Percentiles rank a stretch among this genome's conserved stretches.
Evolutionary conservation across 2,797 vertebrate genomes (phyloP).

Genomic region (Myripristis jacobus): DNA sequence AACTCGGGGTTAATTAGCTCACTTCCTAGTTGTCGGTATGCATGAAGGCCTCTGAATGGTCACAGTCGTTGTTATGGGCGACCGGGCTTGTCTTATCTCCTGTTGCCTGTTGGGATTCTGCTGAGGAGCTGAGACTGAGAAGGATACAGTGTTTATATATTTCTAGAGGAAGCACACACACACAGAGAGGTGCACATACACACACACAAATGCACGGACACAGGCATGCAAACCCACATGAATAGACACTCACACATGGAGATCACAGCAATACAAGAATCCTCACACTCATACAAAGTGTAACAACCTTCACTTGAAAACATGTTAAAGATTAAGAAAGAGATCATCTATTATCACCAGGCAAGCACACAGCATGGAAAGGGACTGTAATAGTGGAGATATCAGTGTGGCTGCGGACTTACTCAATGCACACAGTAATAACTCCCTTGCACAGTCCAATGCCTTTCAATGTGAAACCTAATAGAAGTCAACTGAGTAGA

Average conservation of each 20-base stretch:
- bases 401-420: no score
- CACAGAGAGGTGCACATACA: neutral
- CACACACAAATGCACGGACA: neutral
- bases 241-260: conserved; percentile 6
- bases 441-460: neutral
- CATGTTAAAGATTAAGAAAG: conserved; percentile 12
- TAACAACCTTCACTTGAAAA: conserved; percentile 28
- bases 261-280: neutral
- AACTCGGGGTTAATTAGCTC: conserved; percentile 82
- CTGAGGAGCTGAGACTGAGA: conserved; percentile 61
- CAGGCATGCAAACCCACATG: neutral
- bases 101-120: conserved; percentile 64
- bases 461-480: neutral
- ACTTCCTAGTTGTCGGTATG: conserved; percentile 75
- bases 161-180: conserved; percentile 41
- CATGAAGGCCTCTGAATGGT: conserved; percentile 68
- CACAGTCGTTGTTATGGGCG: conserved; percentile 67
- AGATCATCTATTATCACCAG: neutral
- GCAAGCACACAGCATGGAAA: neutral
- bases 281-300: conserved; percentile 31
- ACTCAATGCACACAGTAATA: neutral
- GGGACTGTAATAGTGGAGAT: no score
- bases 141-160: conserved; percentile 65
- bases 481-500: neutral
- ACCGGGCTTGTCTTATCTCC: conserved; percentile 69